phyloP scores from a whole-genome alignment of 2,888 invertebrate species.

The Melangyna quadrimaculata region DNA sequence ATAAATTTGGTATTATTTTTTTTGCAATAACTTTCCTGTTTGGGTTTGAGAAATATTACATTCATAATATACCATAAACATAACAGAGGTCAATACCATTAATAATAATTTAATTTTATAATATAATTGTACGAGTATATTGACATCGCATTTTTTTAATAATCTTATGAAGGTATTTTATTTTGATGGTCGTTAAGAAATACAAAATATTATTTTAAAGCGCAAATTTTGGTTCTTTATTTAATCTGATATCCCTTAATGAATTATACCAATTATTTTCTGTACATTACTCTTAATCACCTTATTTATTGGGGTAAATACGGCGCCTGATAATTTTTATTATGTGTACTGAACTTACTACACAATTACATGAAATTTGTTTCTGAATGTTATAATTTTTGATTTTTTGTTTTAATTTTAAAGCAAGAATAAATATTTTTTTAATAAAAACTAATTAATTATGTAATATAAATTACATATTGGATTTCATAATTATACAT shows the following conservation, averaged over 20 bases:
- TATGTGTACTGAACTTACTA: too few species aligned
- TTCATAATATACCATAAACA: not conserved
- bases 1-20: too few species aligned
- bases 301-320: not conserved
- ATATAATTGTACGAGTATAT: not conserved
- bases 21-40: not conserved
- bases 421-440: too few species aligned
- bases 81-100: not conserved
- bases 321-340: not conserved
- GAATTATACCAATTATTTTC: not conserved
- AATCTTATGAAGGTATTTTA: not conserved
- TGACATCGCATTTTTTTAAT: not conserved
- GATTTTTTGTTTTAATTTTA: too few species aligned
- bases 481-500: too few species aligned
- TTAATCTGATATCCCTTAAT: not conserved
- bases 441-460: too few species aligned
- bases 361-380: too few species aligned
- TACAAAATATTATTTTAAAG: not conserved
- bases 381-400: too few species aligned
- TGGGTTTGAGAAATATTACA: not conserved
- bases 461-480: too few species aligned
- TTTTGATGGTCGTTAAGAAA: not conserved
- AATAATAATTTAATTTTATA: not conserved
- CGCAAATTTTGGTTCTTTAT: not conserved
- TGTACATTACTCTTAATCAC: not conserved